Conservation (phyloP, 2,797 vertebrate species). For the Peromyscus attwateri region DNA sequence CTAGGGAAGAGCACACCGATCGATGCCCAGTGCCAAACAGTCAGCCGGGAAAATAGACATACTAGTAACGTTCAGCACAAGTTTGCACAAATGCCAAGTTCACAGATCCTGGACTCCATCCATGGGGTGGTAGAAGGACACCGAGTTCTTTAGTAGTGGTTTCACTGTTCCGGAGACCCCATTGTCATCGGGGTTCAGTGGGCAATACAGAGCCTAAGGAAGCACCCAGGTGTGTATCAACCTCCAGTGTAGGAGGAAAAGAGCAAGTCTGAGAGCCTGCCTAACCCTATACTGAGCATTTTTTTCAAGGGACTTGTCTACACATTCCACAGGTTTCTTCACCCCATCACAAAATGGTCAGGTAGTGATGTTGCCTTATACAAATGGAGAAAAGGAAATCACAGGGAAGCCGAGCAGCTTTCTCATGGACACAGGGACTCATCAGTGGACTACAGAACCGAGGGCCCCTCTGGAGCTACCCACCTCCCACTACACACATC, state of each 20-base stretch:
- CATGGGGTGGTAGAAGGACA: neutral
- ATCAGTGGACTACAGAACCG: neutral
- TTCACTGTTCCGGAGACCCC: neutral
- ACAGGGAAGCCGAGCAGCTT: fast-evolving
- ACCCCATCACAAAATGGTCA: neutral
- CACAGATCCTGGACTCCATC: neutral
- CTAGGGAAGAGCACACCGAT: neutral
- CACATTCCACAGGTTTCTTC: neutral
- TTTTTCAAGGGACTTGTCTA: neutral
- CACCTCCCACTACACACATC: neutral
- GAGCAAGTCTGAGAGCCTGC: too few species aligned
- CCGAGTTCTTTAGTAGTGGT: neutral
- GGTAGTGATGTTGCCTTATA: fast-evolving
- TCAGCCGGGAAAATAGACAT: neutral
- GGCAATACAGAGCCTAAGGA: neutral
- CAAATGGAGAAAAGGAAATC: neutral
- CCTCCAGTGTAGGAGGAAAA: neutral
- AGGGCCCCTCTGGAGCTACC: neutral
- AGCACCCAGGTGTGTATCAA: neutral
- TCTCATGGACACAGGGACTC: neutral
- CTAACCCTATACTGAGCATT: neutral
- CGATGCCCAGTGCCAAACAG: neutral
- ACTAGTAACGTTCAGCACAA: neutral
- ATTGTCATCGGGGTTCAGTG: too few species aligned
- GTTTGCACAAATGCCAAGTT: neutral